Base-by-base conservation (phyloP, 2,888 invertebrate genomes). In the Drosophila subsilvestris region DNA sequence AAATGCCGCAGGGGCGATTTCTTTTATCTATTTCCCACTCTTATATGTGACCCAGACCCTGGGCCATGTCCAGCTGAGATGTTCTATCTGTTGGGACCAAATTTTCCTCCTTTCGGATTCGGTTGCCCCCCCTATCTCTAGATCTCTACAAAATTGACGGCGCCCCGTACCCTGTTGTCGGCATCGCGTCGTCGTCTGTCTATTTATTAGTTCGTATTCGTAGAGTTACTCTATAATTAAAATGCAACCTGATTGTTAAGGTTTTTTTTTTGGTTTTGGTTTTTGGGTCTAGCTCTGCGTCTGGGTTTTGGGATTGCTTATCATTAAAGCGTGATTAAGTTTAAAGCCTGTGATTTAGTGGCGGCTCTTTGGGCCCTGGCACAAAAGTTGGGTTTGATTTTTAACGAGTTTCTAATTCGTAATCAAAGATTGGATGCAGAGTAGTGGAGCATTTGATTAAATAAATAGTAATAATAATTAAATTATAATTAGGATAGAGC, bases 1-100 rank as follows among this genome's bases (percentile, higher is more conserved):
- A 83, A 83, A 87, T 85, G 74, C 82, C 82, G 62, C 71, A 79
- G 76, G 71, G 86, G 79, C 74, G 81, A 83, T 78, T 74, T 75
- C 48, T 63, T 72, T 53, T 65, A 14, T 18, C n/a, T 14, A 22
- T 44, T 27, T 29, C 4, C 5, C n/a, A 10, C 17, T 12, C 20
- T 12, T 12, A 9, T 29, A 32, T 29, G 9, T 22, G 6, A 12
- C 25, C 37, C n/a, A n/a, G 37, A 37, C 37, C 37, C 37, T 37
- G 14, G 14, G 6, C 37, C 37, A 14, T 37, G 37, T 37, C 37
- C 37, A 37, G 37, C 37, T 37, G 37, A 14, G 37, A 37, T 37
- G 37, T 37, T 37, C 37, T n/a, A n/a, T 37, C 14, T 7, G 7
- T 27, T 27, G 27, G 27, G 8, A 27, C 27, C 27, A 9, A 2